These are phyloP conservation scores for Bombus breviceps DNA, from an alignment of 1,140 invertebrate genomes.

Conservation along the genomic window DNA sequence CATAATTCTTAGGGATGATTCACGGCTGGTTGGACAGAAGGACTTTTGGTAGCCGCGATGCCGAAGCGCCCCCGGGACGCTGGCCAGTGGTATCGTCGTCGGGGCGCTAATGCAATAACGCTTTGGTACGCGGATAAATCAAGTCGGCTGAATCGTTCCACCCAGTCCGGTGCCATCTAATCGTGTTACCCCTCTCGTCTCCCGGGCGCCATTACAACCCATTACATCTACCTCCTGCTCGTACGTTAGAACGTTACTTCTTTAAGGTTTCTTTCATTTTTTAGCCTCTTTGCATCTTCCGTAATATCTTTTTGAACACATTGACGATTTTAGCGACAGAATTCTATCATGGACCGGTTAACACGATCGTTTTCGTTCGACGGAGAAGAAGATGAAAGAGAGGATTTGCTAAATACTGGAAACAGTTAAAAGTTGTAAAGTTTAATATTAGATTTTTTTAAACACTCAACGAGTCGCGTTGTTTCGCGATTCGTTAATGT, in stretches of 20 bases:
- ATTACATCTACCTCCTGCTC: background rate
- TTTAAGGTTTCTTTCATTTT: background rate
- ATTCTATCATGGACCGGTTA: no score
- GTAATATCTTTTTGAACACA: no score
- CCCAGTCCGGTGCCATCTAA: conserved; percentile 71
- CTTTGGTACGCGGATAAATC: conserved; percentile 78
- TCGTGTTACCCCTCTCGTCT: conserved; percentile 75
- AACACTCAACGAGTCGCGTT: background rate
- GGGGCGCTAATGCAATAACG: conserved; percentile 80
- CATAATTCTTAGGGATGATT: conserved; percentile 73
- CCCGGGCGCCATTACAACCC: conserved; percentile 72
- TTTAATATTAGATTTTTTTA: background rate
- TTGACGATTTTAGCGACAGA: no score
- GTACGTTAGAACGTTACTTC: no score
- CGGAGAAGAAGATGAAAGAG: no score
- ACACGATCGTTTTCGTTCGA: no score
- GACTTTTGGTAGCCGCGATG: conserved; percentile 40
- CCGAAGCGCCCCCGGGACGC: conserved; percentile 26
- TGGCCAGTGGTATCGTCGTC: conserved; percentile 56
- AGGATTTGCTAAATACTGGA: no score
- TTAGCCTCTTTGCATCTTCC: background rate
- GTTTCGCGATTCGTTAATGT: background rate
- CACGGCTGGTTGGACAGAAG: conserved; percentile 61
- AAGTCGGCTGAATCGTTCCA: conserved; percentile 69
- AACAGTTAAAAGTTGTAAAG: no score